Evolutionary conservation across 2,797 vertebrate genomes (phyloP).

Genomic region (Buceros bicornis): DNA sequence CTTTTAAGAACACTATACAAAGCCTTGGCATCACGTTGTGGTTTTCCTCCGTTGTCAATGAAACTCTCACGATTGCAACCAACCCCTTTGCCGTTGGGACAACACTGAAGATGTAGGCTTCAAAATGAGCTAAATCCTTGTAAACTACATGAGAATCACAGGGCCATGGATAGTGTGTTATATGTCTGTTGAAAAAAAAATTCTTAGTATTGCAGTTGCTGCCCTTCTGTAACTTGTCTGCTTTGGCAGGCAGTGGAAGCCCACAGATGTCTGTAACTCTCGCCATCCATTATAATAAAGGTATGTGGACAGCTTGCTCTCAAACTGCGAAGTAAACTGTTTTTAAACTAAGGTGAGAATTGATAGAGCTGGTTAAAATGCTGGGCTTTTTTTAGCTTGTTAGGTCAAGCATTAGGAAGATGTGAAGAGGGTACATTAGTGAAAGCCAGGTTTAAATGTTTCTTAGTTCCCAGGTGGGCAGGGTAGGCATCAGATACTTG

Average conservation of each 20-base stretch:
- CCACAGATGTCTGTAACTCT: neutral
- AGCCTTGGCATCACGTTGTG: neutral
- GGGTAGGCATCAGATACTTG: neutral
- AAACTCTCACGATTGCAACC: neutral
- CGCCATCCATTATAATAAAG: neutral
- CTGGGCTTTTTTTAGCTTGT: neutral
- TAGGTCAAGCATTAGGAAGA: neutral
- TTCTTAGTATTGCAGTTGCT: neutral
- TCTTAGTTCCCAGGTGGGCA: neutral
- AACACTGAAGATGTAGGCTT: neutral
- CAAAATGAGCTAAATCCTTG: neutral
- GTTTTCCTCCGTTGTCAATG: neutral
- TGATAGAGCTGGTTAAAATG: neutral
- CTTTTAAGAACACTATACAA: neutral
- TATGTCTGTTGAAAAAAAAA: neutral
- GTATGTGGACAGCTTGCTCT: neutral
- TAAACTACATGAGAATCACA: neutral
- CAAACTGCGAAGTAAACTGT: neutral
- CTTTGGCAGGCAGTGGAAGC: neutral
- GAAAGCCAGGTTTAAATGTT: neutral
- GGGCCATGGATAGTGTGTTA: fast-evolving
- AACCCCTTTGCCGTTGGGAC: neutral
- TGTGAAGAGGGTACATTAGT: neutral
- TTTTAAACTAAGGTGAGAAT: neutral
- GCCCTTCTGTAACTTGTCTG: neutral